Conservation (phyloP, 2,888 invertebrate species). For the Fragum fragum region DNA sequence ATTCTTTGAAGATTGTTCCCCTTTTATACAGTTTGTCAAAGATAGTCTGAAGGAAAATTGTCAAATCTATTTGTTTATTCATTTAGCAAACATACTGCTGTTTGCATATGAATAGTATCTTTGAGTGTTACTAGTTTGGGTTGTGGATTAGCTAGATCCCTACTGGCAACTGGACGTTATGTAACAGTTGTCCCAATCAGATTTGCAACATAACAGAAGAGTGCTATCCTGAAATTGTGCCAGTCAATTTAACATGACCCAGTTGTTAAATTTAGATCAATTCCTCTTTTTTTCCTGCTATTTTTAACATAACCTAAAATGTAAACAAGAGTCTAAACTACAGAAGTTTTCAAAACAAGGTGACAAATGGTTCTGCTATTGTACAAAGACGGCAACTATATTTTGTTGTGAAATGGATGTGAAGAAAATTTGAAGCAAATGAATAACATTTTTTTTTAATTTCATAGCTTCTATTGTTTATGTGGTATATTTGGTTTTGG, state of each 20-base stretch:
- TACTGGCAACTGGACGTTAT: neutral
- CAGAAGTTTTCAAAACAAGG: no score
- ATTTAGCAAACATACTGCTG: neutral
- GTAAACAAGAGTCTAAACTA: neutral
- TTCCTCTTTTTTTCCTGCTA: conserved; percentile 15
- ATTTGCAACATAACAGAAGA: neutral
- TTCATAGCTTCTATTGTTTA: no score
- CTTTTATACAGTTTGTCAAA: neutral
- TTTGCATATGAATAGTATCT: neutral
- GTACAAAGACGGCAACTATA: no score
- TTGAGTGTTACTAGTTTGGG: neutral
- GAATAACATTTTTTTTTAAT: no score
- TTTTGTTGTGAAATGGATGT: no score
- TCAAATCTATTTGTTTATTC: neutral
- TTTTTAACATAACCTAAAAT: conserved; percentile 7
- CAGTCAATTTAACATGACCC: conserved; percentile 28
- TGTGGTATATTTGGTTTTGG: no score
- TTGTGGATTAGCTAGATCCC: neutral
- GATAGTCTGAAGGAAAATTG: neutral
- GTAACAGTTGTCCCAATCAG: neutral
- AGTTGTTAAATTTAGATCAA: conserved; percentile 33
- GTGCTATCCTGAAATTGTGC: conserved; percentile 24
- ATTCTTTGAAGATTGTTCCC: conserved; percentile 1
- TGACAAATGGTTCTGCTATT: no score
- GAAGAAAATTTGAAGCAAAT: no score